Evolutionary conservation across 2,888 invertebrate species (phyloP).

Genomic region (Diaphora mendica): DNA sequence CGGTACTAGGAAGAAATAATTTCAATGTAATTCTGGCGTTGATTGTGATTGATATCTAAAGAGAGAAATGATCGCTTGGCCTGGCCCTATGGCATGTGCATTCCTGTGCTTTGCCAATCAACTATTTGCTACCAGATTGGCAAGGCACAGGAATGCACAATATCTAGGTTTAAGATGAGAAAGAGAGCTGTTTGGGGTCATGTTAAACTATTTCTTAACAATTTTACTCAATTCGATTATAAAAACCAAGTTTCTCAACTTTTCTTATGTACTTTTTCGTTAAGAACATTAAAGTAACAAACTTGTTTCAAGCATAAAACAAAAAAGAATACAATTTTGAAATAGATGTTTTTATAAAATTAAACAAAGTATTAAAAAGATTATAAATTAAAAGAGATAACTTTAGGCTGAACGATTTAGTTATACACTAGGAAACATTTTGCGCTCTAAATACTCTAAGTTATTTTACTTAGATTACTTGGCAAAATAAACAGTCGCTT

Average conservation of each 20-base stretch:
- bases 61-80: not conserved
- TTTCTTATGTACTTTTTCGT: not conserved
- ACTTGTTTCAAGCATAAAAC: not conserved
- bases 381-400: constrained; percentile 43
- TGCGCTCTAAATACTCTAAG: constrained; percentile 61
- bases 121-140: not conserved
- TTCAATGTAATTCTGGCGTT: not conserved
- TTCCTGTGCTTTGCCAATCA: too few species aligned
- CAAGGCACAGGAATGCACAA: not conserved
- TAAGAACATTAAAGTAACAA: not conserved
- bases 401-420: constrained; percentile 24
- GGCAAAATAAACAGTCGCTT: constrained; percentile 31
- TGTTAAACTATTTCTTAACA: not conserved
- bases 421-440: constrained; percentile 52
- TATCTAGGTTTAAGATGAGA: not conserved
- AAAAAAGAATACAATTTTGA: not conserved
- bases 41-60: not conserved
- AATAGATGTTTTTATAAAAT: not conserved
- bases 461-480: constrained; percentile 44
- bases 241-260: not conserved
- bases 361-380: not conserved
- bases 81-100: too few species aligned
- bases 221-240: not conserved
- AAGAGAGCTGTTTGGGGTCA: not conserved
- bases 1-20: not conserved